Conservation (phyloP, 1,140 invertebrate genomes). For the Varroa destructor region DNA sequence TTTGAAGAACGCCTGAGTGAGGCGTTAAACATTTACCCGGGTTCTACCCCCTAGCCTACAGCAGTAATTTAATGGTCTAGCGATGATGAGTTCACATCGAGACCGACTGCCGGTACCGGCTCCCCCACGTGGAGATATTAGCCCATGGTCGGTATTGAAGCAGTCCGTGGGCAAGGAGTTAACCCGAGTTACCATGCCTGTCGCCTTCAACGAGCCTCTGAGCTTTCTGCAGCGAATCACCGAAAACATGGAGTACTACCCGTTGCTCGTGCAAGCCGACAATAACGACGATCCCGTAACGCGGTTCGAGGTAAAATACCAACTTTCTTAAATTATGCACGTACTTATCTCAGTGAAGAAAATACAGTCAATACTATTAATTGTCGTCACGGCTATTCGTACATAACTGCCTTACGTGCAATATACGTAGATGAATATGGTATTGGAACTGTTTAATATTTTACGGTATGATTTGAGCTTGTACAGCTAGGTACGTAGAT, state of each 20-base stretch:
- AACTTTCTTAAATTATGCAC: too few relatives aligned
- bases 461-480: too few relatives aligned
- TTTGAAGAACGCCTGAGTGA: too few relatives aligned
- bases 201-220: conserved; percentile 89
- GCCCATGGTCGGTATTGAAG: conserved; percentile 83
- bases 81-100: conserved; percentile 42
- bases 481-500: too few relatives aligned
- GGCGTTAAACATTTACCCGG: too few relatives aligned
- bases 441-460: too few relatives aligned
- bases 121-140: conserved; percentile 73
- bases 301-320: conserved; percentile 50
- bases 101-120: conserved; percentile 65
- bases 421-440: too few relatives aligned
- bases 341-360: too few relatives aligned
- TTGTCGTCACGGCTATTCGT: too few relatives aligned
- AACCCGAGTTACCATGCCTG: conserved; percentile 93
- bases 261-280: conserved; percentile 63
- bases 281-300: conserved; percentile 58
- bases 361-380: too few relatives aligned
- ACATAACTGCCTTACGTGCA: too few relatives aligned
- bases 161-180: conserved; percentile 84
- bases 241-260: conserved; percentile 85
- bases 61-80: neutral
- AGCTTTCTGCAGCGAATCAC: conserved; percentile 85
- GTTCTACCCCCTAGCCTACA: neutral